Conservation (phyloP, 23 tunicate species). For the Ciona savignyi region DNA sequence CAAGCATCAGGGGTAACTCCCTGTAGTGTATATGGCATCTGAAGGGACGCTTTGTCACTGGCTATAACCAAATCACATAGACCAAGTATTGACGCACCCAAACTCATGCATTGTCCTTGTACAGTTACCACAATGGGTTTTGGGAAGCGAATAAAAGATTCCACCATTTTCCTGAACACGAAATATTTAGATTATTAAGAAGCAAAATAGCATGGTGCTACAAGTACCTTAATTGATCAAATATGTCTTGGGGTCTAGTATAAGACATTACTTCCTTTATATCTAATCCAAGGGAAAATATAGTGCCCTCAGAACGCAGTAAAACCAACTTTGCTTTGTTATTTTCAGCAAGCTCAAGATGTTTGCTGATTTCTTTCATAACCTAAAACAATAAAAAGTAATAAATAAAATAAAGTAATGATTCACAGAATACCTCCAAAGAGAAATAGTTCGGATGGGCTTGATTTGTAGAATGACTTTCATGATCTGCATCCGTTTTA, state of each 20-base stretch:
- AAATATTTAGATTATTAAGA: no score
- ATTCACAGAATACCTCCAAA: no score
- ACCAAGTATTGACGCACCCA: constrained; percentile 3
- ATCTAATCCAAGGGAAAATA: not conserved
- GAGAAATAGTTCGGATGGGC: no score
- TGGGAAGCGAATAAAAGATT: constrained; percentile 1
- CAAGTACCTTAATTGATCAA: no score
- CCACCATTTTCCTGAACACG: not conserved
- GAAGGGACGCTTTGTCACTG: not conserved
- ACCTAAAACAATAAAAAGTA: no score
- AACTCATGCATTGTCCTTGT: not conserved
- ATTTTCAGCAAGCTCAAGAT: no score
- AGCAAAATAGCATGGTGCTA: no score
- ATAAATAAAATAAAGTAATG: no score
- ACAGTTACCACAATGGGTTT: not conserved
- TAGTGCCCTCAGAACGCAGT: not conserved
- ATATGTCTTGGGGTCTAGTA: no score
- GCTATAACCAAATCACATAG: constrained; percentile 7
- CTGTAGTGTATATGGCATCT: constrained; percentile 7
- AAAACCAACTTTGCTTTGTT: not conserved
- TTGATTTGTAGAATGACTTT: no score
- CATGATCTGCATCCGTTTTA: no score
- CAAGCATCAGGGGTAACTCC: constrained; percentile 1
- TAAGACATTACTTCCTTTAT: not conserved
- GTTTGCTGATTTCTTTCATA: no score